A percentile compares a stretch with the other conserved stretches of the same genome.
phyloP scores from a whole-genome alignment of 2,113 vertebrate species.

The Gymnarchus niloticus region DNA sequence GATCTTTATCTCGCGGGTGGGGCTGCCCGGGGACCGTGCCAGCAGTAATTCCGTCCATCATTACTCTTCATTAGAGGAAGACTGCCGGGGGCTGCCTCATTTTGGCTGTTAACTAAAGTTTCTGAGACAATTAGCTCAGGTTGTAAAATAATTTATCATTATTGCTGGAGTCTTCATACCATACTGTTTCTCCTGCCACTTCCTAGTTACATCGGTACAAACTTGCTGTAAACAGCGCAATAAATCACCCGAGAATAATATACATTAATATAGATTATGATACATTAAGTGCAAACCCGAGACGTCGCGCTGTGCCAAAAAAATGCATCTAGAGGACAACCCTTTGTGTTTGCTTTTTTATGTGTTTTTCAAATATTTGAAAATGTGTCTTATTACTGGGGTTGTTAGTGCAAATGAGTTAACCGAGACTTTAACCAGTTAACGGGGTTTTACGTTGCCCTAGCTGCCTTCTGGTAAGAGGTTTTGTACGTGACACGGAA shows the following conservation, averaged over 20 bases:
- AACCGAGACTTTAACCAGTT: neutral
- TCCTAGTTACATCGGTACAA: conserved; percentile 45
- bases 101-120: conserved; percentile 64
- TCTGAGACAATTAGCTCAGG: conserved; percentile 58
- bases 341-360: neutral
- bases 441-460: neutral
- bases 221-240: conserved; percentile 44
- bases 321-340: neutral
- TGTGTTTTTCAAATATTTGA: conserved; percentile 1
- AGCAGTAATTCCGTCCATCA: conserved; percentile 49
- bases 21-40: conserved; percentile 38
- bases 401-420: neutral
- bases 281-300: neutral
- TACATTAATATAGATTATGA: conserved; percentile 5
- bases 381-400: neutral
- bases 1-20: conserved; percentile 6
- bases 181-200: conserved; percentile 38
- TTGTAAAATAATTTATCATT: conserved; percentile 66
- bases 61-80: conserved; percentile 59
- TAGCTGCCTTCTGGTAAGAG: neutral
- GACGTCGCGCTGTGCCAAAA: neutral
- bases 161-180: conserved; percentile 43
- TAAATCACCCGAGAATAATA: conserved; percentile 39
- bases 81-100: conserved; percentile 53
- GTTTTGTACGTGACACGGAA: neutral